Conservation (phyloP, 2,888 invertebrate species). For the Orgyia antiqua region DNA sequence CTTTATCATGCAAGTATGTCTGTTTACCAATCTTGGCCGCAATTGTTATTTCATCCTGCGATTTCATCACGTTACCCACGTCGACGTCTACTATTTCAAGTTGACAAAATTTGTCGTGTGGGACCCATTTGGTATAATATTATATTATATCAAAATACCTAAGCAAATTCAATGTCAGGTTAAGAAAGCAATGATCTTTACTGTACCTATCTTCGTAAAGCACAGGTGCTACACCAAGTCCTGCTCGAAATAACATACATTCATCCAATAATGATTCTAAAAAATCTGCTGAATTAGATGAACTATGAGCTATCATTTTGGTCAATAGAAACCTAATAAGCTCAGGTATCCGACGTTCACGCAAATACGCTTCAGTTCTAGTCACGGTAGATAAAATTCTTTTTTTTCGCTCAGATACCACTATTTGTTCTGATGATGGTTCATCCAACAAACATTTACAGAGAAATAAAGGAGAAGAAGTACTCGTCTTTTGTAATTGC, state of each 20-base stretch:
- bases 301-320: conserved; percentile 45
- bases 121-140: too few relatives aligned
- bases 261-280: conserved; percentile 51
- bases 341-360: conserved; percentile 58
- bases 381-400: conserved; percentile 39
- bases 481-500: too few relatives aligned
- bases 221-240: conserved; percentile 53
- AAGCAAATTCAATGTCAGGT: too few relatives aligned
- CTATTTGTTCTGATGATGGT: conserved; percentile 12
- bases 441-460: background rate
- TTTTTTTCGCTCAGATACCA: conserved; percentile 41
- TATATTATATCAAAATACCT: too few relatives aligned
- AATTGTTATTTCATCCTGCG: too few relatives aligned
- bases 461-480: background rate
- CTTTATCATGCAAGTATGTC: too few relatives aligned
- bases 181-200: too few relatives aligned
- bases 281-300: conserved; percentile 39
- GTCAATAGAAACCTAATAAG: conserved; percentile 54
- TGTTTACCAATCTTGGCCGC: too few relatives aligned
- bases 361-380: conserved; percentile 55
- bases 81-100: too few relatives aligned
- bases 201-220: conserved; percentile 60
- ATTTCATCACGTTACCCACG: too few relatives aligned
- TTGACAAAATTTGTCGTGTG: too few relatives aligned
- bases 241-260: conserved; percentile 62